Conservation (phyloP, 2,113 vertebrate species). For the Balaeniceps rex region DNA sequence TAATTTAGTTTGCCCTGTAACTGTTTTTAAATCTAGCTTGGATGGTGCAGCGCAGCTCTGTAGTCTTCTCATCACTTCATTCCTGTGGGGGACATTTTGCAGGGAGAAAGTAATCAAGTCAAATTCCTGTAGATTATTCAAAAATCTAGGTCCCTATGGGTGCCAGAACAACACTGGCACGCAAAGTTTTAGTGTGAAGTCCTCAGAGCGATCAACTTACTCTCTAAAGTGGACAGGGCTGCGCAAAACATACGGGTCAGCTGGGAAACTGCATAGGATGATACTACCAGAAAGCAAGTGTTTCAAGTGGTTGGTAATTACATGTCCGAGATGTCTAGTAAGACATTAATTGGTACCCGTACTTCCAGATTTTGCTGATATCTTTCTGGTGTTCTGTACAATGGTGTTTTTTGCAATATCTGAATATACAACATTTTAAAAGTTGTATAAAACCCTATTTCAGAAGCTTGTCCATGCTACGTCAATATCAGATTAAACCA, state of each 20-base stretch:
- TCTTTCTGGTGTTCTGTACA: background rate
- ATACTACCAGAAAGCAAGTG: background rate
- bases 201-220: background rate
- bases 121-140: background rate
- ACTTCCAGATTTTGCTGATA: background rate
- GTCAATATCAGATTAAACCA: background rate
- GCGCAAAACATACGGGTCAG: background rate
- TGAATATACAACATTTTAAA: background rate
- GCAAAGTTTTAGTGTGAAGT: background rate
- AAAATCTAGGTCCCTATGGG: background rate
- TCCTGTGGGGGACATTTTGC: background rate
- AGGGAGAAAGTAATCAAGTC: background rate
- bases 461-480: background rate
- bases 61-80: background rate
- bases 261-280: background rate
- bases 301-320: background rate
- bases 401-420: background rate
- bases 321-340: background rate
- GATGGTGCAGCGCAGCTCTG: background rate
- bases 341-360: background rate
- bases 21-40: background rate
- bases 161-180: background rate
- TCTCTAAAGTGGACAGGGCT: background rate
- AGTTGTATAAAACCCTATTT: background rate
- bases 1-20: background rate